Base-by-base conservation (phyloP, 37 sponge, comb jelly and placozoan genomes). In the Spongilla lacustris region DNA sequence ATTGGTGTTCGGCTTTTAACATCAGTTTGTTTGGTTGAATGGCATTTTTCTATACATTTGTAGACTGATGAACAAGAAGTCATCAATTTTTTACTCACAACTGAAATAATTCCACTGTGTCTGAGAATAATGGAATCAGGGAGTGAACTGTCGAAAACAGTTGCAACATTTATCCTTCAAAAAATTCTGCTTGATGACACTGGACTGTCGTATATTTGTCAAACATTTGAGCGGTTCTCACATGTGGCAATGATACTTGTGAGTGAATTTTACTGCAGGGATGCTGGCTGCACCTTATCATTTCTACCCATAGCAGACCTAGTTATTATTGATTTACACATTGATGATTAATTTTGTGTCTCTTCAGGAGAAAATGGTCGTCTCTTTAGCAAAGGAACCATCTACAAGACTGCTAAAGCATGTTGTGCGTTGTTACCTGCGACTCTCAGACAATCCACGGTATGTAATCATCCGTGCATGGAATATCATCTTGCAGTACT, bases 31-130 rank as follows among this genome's bases (percentile, higher is more conserved):
- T 41, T 41, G 41, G 41, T 41, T 41, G 41, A 41, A 75, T 34
- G 32, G 10, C 74, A n/a, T 74, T 36, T 67, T 29, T 35, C 82
- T 29, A 29, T 14, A 72, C 73, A 29, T 28, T 24, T 36, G 0
- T 36, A 95, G 96, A 96, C 97, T 30, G 99, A 98, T 89, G 99
- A 98, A 49, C 93, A 91, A 70, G 99, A 98, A 36, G 99, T 98
- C 26, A 98, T 96, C 67, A 92, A 96, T 69, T 98, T 98, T 68
- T 91, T 98, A 5, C 85, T 98, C 29, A 93, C 98, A 26, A 98
- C 99, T 6, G 99, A 98, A 82, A 98, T 98, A 37, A 96, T 98
- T 49, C 99, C 99, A 30, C 87, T 98, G 37, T 96, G 98, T 66
- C 90, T 98, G 10, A 71, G 99, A 46, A 98, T 98, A 69, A 98